These are phyloP conservation scores for Axea sp. DNA, from an alignment of 2,888 invertebrate genomes.

Conservation along the genomic window DNA sequence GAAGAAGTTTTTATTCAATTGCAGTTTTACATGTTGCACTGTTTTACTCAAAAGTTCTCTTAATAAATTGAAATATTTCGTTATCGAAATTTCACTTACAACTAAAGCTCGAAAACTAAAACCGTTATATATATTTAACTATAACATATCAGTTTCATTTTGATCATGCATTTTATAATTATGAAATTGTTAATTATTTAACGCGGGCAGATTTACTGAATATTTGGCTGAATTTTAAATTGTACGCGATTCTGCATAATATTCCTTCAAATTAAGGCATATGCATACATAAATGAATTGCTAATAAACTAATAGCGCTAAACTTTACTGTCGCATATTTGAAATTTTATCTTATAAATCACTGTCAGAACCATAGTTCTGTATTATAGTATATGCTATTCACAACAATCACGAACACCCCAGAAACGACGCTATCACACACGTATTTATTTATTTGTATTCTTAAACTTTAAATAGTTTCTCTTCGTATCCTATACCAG, in stretches of 20 bases:
- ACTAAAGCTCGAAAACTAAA: too few species aligned
- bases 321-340: conserved; percentile 3
- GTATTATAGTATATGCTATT: conserved; percentile 33
- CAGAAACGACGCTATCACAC: conserved; percentile 37
- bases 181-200: too few species aligned
- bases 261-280: too few species aligned
- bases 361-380: conserved; percentile 22
- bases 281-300: not conserved
- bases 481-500: conserved; percentile 24
- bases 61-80: too few species aligned
- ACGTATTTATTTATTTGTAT: conserved; percentile 45
- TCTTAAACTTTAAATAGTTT: conserved; percentile 51
- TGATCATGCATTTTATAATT: too few species aligned
- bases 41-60: too few species aligned
- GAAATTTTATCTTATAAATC: conserved; percentile 31
- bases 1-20: not conserved
- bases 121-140: too few species aligned
- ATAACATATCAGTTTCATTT: too few species aligned
- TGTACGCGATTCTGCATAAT: too few species aligned
- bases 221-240: too few species aligned
- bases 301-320: conserved; percentile 9
- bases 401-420: conserved; percentile 38
- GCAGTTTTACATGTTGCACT: not conserved
- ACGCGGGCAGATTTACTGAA: too few species aligned
- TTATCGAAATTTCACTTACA: too few species aligned